These are phyloP conservation scores for Drosophila phalerata DNA, from an alignment of 2,888 invertebrate species.

Conservation along the genomic window DNA sequence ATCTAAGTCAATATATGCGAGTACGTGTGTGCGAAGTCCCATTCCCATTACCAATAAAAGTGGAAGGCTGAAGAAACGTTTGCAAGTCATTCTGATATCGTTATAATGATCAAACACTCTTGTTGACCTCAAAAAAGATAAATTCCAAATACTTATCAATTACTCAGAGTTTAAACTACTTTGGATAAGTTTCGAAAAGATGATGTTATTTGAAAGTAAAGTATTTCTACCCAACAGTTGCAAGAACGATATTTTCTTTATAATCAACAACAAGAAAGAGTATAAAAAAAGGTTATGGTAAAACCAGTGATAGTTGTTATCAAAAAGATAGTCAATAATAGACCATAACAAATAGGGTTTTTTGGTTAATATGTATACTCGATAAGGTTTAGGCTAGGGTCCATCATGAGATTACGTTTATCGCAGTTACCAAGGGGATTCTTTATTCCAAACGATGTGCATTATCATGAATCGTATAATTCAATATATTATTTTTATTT, in stretches of 20 bases:
- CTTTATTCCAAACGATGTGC: not conserved
- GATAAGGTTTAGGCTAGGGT: slow-evolving; percentile 40
- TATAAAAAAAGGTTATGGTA: slow-evolving; percentile 30
- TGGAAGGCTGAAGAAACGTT: slow-evolving; percentile 12
- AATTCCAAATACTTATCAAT: not conserved
- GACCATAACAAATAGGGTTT: slow-evolving; percentile 70
- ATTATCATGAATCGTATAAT: not conserved
- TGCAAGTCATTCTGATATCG: slow-evolving; percentile 44
- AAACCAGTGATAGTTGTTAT: slow-evolving; percentile 58
- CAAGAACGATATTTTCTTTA: not conserved
- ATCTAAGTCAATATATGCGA: slow-evolving; percentile 27
- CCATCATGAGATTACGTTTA: slow-evolving; percentile 9
- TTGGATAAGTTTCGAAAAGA: not conserved
- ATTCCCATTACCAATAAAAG: slow-evolving; percentile 22
- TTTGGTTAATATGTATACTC: slow-evolving; percentile 31
- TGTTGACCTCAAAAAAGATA: slow-evolving; percentile 13
- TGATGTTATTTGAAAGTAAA: not conserved
- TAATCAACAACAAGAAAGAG: not conserved
- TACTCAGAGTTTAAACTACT: not conserved
- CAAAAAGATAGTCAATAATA: slow-evolving; percentile 48
- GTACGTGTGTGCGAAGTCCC: slow-evolving; percentile 6
- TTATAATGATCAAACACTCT: slow-evolving; percentile 20
- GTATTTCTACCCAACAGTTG: not conserved
- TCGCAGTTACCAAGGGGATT: slow-evolving; percentile 12
- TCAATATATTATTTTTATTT: not conserved